Evolutionary conservation across 2,888 invertebrate species (phyloP).

Genomic region (Trachelus tabidus): DNA sequence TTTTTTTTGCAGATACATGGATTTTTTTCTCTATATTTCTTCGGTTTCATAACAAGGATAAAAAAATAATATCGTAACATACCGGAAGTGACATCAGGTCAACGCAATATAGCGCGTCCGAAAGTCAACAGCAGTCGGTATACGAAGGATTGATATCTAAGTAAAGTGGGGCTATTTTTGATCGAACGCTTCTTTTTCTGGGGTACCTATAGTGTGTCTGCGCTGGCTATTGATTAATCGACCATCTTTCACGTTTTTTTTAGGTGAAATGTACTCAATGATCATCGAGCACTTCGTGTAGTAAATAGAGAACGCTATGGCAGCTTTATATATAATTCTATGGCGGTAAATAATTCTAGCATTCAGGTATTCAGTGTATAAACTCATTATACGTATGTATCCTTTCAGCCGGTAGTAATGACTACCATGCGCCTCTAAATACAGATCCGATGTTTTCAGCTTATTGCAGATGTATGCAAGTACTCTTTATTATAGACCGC

Average conservation of each 20-base stretch:
- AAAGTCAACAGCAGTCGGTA: not conserved
- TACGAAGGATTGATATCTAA: not conserved
- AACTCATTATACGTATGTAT: not conserved
- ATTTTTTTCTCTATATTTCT: not conserved
- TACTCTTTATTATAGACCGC: not conserved
- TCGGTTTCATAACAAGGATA: not conserved
- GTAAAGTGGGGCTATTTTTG: not conserved
- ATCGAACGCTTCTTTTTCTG: not conserved
- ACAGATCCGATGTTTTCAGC: not conserved
- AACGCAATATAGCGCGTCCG: not conserved
- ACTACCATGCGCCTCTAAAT: not conserved
- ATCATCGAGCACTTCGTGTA: not conserved
- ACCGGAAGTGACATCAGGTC: not conserved
- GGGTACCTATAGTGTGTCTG: not conserved
- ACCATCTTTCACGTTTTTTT: not conserved
- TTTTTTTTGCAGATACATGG: not conserved
- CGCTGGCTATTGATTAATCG: not conserved
- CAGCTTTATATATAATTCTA: not conserved
- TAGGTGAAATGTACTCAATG: not conserved
- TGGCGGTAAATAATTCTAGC: not conserved
- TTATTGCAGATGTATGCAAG: not conserved
- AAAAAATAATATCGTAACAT: not conserved
- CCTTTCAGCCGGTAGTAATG: not conserved
- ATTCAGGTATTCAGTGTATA: not conserved
- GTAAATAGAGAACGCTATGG: not conserved